A percentile compares a stretch with the other conserved stretches of the same genome.
These are phyloP conservation scores for Danio kyathit DNA, from an alignment of 2,797 vertebrate species.

Conservation along the genomic window DNA sequence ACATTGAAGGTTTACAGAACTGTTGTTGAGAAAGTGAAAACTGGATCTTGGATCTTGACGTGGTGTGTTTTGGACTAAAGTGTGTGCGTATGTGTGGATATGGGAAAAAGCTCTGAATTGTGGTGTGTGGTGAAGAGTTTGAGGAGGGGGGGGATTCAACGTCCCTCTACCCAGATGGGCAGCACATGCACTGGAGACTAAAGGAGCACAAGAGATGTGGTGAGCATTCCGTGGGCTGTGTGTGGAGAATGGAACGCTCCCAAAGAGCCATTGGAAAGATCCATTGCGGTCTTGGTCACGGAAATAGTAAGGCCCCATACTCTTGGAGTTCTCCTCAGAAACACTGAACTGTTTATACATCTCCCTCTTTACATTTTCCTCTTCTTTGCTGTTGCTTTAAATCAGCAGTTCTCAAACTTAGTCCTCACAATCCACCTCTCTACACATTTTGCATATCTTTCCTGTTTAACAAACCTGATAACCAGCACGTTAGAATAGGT, in stretches of 20 bases:
- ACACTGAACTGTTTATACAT: conserved; percentile 53
- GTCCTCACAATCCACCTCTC: no score
- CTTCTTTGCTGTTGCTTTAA: background rate
- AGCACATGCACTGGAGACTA: conserved; percentile 79
- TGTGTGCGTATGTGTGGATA: conserved; percentile 26
- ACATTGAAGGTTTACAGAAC: conserved; percentile 21
- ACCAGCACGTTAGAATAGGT: no score
- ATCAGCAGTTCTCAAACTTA: no score
- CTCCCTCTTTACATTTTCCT: background rate
- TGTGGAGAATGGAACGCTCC: conserved; percentile 76
- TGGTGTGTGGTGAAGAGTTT: conserved; percentile 56
- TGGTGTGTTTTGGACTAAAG: conserved; percentile 32
- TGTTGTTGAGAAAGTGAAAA: conserved; percentile 31
- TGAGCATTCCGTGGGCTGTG: conserved; percentile 75
- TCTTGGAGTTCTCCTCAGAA: conserved; percentile 72
- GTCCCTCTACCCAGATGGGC: conserved; percentile 77
- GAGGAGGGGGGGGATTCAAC: conserved; percentile 67
- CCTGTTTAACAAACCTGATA: no score
- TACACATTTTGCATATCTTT: no score
- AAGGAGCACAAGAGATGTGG: conserved; percentile 76
- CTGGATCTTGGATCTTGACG: conserved; percentile 6
- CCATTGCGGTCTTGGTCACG: conserved; percentile 78
- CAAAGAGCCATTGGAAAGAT: conserved; percentile 75
- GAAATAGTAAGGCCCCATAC: conserved; percentile 76
- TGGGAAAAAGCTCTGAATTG: conserved; percentile 44